A percentile compares a stretch with the other conserved stretches of the same genome.
Conservation (phyloP, 2,797 vertebrate species). For the Garrulus glandarius region DNA sequence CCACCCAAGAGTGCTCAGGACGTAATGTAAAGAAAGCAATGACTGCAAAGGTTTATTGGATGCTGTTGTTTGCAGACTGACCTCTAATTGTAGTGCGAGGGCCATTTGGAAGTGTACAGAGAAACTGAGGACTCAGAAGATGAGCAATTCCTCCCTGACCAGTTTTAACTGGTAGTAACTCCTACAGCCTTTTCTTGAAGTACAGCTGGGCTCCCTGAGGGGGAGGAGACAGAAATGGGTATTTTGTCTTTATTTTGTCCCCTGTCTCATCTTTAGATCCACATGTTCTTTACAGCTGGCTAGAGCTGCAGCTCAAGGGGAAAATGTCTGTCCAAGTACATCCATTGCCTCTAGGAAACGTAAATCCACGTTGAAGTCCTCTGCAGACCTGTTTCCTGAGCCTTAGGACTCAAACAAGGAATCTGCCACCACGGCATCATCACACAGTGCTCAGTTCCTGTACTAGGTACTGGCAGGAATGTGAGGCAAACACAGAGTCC, state of each 20-base stretch:
- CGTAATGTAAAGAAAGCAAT: background rate
- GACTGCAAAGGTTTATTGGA: background rate
- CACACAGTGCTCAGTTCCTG: accelerated
- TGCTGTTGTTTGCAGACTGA: background rate
- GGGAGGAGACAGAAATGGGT: background rate
- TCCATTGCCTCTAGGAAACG: background rate
- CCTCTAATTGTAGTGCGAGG: background rate
- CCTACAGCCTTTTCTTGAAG: background rate
- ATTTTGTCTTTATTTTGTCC: background rate
- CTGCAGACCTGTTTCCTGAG: background rate
- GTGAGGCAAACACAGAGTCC: background rate
- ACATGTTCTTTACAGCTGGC: background rate
- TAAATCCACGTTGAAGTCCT: background rate
- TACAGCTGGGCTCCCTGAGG: background rate
- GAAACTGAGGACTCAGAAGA: background rate
- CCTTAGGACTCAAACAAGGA: background rate
- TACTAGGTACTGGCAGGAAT: accelerated
- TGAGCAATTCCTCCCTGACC: background rate
- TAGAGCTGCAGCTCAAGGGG: background rate
- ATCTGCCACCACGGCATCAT: background rate
- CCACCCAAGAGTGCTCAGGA: background rate
- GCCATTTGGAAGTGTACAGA: background rate
- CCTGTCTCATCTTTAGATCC: background rate
- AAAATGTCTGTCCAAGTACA: background rate
- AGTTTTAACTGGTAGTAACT: background rate